A percentile compares a stretch with the other conserved stretches of the same genome.
phyloP scores from a whole-genome alignment of 2,797 vertebrate species.

The Phalanger gymnotis region DNA sequence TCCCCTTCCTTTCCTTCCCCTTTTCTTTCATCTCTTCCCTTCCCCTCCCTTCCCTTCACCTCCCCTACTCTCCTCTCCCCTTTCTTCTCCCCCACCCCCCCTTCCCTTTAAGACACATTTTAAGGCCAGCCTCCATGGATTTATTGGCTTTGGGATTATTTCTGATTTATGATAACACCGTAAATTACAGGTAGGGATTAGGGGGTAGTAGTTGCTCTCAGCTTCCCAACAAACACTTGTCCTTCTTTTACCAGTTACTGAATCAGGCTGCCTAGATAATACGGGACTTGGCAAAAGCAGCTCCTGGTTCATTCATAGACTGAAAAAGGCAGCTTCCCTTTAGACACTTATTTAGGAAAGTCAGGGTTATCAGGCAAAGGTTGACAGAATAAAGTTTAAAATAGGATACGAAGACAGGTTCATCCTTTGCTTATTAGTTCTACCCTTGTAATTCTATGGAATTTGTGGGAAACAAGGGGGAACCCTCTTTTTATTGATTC shows the following conservation, averaged over 20 bases:
- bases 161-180: not conserved
- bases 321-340: not conserved
- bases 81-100: fast-evolving
- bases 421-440: not conserved
- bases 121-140: not conserved
- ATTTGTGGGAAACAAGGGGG: not conserved
- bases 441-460: not conserved
- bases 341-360: not conserved
- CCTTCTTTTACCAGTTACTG: not conserved
- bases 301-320: not conserved
- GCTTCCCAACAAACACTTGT: not conserved
- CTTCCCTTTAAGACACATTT: not conserved
- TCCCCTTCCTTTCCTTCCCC: not conserved
- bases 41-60: not conserved
- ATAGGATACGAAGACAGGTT: not conserved
- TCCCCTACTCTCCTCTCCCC: not conserved
- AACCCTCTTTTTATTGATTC: not conserved
- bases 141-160: not conserved
- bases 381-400: not conserved
- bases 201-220: not conserved
- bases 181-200: not conserved
- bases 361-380: not conserved
- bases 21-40: no score
- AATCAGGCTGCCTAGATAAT: not conserved
- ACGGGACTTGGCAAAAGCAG: not conserved